Conservation (phyloP, 2,888 invertebrate species). For the Odontomyia ornata region DNA sequence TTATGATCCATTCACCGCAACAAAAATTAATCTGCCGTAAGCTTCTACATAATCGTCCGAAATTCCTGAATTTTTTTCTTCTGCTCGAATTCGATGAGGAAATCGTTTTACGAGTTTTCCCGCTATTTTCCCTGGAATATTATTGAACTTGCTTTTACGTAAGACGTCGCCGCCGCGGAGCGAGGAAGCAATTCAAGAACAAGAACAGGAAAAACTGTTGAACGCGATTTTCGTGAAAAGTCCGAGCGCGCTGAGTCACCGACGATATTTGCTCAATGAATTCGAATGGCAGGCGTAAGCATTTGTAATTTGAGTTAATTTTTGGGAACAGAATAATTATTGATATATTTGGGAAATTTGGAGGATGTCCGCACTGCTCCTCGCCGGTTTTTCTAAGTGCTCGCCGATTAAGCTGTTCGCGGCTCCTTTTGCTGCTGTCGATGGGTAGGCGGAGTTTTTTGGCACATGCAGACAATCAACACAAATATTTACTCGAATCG, state of each 20-base stretch:
- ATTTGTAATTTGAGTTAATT: conserved; percentile 34
- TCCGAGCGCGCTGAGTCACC: conserved; percentile 11
- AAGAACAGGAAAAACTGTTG: conserved; percentile 4
- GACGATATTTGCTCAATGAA: conserved; percentile 13
- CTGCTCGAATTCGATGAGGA: background rate
- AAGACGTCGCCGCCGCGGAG: background rate
- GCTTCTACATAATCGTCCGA: conserved; percentile 34
- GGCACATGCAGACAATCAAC: conserved; percentile 25
- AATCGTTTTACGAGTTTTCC: background rate
- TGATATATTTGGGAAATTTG: background rate
- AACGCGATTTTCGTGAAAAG: background rate
- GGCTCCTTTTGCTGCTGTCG: background rate
- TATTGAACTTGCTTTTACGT: conserved; percentile 9
- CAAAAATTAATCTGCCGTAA: conserved; percentile 29
- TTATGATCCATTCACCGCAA: conserved; percentile 43
- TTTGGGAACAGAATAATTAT: background rate
- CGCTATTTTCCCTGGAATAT: background rate
- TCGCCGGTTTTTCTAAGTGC: background rate
- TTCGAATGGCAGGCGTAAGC: background rate
- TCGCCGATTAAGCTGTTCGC: background rate
- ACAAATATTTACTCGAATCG: conserved; percentile 28
- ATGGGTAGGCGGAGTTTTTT: conserved; percentile 1
- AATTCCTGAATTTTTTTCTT: background rate
- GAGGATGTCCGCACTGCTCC: background rate
- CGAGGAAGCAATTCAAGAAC: background rate